Conservation (phyloP, 2,113 vertebrate species). For the Psephotus haematonotus region DNA sequence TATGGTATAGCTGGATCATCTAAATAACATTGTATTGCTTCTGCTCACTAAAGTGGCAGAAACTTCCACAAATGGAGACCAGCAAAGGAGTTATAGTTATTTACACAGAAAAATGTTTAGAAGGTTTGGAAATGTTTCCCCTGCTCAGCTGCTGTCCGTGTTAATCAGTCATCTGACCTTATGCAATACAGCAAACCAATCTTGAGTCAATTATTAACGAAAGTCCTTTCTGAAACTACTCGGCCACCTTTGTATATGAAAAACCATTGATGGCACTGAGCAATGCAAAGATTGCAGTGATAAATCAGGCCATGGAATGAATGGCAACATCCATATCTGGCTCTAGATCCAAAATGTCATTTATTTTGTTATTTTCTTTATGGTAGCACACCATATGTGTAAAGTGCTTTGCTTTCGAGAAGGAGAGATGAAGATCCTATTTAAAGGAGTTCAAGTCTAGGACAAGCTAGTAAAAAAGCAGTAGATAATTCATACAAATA, state of each 20-base stretch:
- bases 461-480: neutral
- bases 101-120: neutral
- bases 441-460: conserved; percentile 14
- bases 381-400: neutral
- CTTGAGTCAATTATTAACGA: conserved; percentile 23
- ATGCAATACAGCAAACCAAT: neutral
- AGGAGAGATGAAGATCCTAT: neutral
- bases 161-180: conserved; percentile 19
- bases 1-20: neutral
- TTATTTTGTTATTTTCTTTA: conserved; percentile 53
- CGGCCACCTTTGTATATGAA: neutral
- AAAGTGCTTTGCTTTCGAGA: conserved; percentile 26
- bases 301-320: conserved; percentile 30
- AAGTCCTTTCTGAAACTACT: conserved; percentile 9
- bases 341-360: conserved; percentile 51
- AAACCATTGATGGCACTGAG: neutral
- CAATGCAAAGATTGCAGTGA: conserved; percentile 1
- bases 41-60: neutral
- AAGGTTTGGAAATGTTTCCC: neutral
- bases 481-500: neutral
- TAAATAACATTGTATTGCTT: neutral
- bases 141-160: neutral
- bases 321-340: conserved; percentile 33
- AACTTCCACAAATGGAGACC: neutral
- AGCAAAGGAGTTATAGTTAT: neutral